Base-by-base conservation (phyloP, 2,888 invertebrate species). In the Pyrgus malvae region DNA sequence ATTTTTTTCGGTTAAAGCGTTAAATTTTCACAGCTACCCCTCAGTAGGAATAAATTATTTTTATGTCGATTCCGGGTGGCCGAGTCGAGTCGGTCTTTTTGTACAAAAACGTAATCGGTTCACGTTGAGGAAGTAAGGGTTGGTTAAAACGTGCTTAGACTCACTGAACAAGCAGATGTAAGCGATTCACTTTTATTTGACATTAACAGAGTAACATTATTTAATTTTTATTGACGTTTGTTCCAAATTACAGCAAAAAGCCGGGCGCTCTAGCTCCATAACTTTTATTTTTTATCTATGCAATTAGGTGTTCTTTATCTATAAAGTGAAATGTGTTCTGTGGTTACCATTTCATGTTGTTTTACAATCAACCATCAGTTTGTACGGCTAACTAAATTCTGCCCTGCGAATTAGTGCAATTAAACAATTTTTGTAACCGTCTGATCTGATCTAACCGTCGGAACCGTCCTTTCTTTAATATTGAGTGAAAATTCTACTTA, bases 11-110 rank as follows among this genome's bases (percentile, higher is more conserved):
- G 69, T 72, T 68, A 69, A 63, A 72, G 77, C 79, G 78, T 83
- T 78, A 80, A 78, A 83, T 84, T 84, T 84, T 84, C 85, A 83
- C 83, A 81, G 82, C 78, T 79, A 83, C 83, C 85, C 84, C 79
- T 80, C 76, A 69, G 67, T 66, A 66, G 68, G 77, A 80, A 87
- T 87, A 87, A 87, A 84, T 89, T 85, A 88, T 76, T 72, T 85
- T 84, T 81, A 83, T 84, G 80, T 83, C 73, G 75, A 80, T 83
- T 83, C 84, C 79, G 89, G 88, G 89, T 89, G 89, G 89, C 75
- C 89, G 71, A 65, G 70, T 65, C 71, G 73, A 70, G 37, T 45
- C 45, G 45, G 38, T 53, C 45, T 38, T 53, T 74, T 76, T 71
- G 75, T 77, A 81, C 77, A 80, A 82, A 86, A 82, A 81, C 72